Evolutionary conservation across 1,140 invertebrate species (phyloP).

Genomic region (Coptotermes formosanus): DNA sequence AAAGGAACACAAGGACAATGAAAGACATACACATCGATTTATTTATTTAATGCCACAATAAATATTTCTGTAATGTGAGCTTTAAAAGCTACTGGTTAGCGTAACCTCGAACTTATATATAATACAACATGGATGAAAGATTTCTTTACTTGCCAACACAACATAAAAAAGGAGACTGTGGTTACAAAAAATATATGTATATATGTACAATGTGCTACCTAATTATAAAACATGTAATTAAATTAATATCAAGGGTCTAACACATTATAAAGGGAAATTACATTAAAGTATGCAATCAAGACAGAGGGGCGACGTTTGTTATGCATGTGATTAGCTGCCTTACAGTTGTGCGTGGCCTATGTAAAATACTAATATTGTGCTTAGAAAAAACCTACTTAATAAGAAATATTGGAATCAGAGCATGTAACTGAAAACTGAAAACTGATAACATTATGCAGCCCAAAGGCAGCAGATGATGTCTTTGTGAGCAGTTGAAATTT

Average conservation of each 20-base stretch:
- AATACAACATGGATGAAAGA: background rate
- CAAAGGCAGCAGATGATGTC: no score
- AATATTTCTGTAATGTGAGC: background rate
- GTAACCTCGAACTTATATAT: background rate
- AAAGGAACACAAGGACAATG: background rate
- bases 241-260: background rate
- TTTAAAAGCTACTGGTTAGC: background rate
- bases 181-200: constrained; percentile 8
- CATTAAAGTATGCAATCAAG: background rate
- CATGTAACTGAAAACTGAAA: background rate
- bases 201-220: constrained; percentile 3
- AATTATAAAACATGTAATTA: constrained; percentile 3
- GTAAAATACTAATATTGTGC: background rate
- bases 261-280: background rate
- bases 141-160: background rate
- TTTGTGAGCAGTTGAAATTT: no score
- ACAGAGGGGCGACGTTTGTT: background rate
- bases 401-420: background rate
- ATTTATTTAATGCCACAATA: background rate
- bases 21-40: background rate
- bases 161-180: background rate
- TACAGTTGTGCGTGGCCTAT: background rate
- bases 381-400: background rate
- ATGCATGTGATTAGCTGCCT: no score
- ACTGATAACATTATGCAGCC: background rate